Conservation (phyloP, 2,113 vertebrate genomes). For the Triplophysa siluroides region DNA sequence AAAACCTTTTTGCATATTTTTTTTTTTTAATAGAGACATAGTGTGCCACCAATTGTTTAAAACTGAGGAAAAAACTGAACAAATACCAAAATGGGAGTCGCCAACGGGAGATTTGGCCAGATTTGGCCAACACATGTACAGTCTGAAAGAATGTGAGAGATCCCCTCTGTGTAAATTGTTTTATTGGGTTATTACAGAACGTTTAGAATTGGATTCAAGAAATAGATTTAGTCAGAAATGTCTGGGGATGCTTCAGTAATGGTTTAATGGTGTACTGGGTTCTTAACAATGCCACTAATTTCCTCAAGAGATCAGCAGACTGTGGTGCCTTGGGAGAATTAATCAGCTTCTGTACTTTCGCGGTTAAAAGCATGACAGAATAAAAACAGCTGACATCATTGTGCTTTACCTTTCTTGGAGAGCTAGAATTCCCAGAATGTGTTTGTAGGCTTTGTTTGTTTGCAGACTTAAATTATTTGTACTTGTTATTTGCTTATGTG, state of each 20-base stretch:
- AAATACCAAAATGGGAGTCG: no score
- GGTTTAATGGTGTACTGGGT: constrained; percentile 13
- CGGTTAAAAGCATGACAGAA: constrained; percentile 20
- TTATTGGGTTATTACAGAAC: not conserved
- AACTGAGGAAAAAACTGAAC: no score
- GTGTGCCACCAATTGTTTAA: no score
- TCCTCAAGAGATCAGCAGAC: constrained; percentile 12
- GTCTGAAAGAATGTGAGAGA: not conserved
- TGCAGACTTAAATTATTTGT: not conserved
- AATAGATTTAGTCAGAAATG: not conserved
- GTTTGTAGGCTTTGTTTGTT: not conserved
- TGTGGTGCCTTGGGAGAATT: constrained; percentile 6
- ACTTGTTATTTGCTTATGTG: not conserved
- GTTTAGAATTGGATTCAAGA: constrained; percentile 22
- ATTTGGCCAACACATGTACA: no score
- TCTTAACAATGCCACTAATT: constrained; percentile 26
- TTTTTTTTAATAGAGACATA: no score
- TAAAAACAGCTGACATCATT: constrained; percentile 16
- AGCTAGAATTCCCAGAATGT: not conserved
- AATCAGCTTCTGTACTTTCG: constrained; percentile 12
- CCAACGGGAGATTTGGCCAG: no score
- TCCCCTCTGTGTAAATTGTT: not conserved
- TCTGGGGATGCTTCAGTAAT: constrained; percentile 7
- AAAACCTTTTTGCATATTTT: no score
- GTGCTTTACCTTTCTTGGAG: constrained; percentile 15